Percentiles rank a stretch among this genome's conserved stretches.
Conservation (phyloP, 2,888 invertebrate genomes). For the Ophion ventricosus region DNA sequence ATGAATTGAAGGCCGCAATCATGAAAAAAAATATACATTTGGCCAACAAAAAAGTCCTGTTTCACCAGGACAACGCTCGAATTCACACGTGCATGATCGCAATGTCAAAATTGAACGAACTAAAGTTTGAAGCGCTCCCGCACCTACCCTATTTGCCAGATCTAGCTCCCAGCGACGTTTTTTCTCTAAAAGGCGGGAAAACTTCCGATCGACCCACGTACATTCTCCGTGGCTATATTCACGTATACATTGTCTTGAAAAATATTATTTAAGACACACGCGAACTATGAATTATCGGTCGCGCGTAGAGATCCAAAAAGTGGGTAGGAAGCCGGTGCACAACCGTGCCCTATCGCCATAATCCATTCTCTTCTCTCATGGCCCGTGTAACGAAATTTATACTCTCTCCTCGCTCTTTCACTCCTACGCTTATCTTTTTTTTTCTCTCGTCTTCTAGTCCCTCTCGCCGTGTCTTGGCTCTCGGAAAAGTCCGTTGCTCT, state of each 20-base stretch:
- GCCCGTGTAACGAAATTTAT: constrained; percentile 38
- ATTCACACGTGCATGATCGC: no score
- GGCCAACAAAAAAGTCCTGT: no score
- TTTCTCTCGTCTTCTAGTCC: constrained; percentile 20
- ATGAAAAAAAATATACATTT: no score
- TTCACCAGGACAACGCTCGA: no score
- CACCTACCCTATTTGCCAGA: no score
- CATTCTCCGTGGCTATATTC: no score
- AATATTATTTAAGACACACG: constrained; percentile 11
- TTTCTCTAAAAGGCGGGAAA: no score
- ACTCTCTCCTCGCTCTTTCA: constrained; percentile 11
- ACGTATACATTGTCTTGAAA: not conserved
- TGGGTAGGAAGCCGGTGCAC: constrained; percentile 16
- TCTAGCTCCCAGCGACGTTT: no score
- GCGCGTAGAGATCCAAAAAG: constrained; percentile 1
- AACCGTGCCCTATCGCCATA: constrained; percentile 56
- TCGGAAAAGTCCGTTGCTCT: constrained; percentile 6
- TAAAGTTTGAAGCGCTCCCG: no score
- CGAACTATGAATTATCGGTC: constrained; percentile 15
- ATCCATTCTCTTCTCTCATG: constrained; percentile 52
- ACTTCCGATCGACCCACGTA: no score
- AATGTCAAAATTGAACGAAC: no score
- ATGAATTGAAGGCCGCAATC: no score
- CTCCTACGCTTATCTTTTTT: constrained; percentile 10
- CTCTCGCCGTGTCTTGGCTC: constrained; percentile 10